These are phyloP conservation scores for Oreochromis niloticus DNA, from an alignment of 2,113 vertebrate genomes.

Conservation along the genomic window DNA sequence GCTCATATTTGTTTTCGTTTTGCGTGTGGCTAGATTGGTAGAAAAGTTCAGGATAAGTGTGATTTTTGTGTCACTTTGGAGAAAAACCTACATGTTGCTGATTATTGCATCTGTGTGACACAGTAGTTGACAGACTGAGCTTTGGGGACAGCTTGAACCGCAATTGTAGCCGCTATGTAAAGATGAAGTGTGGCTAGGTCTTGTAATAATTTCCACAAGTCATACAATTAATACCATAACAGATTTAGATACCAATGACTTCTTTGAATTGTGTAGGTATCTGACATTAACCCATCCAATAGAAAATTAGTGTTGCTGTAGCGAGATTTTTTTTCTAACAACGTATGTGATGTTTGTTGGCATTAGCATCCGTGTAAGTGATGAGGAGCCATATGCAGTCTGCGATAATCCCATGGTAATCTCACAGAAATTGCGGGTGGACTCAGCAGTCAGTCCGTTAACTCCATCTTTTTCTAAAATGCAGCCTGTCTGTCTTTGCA, in stretches of 20 bases:
- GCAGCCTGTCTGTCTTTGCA: neutral
- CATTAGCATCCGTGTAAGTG: neutral
- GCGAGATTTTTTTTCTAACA: neutral
- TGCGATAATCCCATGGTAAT: conserved; percentile 45
- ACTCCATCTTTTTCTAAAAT: neutral
- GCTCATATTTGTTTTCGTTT: neutral
- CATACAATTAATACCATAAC: neutral
- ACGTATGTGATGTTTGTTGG: neutral
- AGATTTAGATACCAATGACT: neutral
- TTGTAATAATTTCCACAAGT: neutral
- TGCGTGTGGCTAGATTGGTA: neutral
- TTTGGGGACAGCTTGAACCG: conserved; percentile 16
- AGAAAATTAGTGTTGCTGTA: neutral
- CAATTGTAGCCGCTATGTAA: neutral
- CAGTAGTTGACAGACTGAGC: conserved; percentile 35
- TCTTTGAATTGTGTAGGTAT: neutral
- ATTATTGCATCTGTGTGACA: conserved; percentile 25
- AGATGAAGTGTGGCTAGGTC: neutral
- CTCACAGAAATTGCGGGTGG: conserved; percentile 15
- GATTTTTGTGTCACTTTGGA: conserved; percentile 2
- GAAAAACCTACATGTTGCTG: conserved; percentile 48
- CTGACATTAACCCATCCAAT: neutral
- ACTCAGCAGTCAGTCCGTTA: neutral
- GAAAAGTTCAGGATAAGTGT: neutral
- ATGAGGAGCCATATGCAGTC: conserved; percentile 12